Percentiles rank a stretch among this genome's conserved stretches.
Evolutionary conservation across 2,113 vertebrate genomes (phyloP).

Genomic region (Pituophis catenifer): DNA sequence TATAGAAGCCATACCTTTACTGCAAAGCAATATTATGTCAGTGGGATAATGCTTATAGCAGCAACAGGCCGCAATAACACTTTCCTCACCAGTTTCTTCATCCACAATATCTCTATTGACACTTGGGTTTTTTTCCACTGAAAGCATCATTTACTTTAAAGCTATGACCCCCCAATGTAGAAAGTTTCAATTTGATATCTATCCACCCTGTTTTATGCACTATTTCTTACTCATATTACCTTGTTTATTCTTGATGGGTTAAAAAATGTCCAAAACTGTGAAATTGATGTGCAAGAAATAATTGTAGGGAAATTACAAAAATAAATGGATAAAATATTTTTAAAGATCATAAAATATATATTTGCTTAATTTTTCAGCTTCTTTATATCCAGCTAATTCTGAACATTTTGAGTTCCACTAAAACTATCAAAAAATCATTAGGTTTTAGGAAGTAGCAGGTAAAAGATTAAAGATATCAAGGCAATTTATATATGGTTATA

Average conservation of each 20-base stretch:
- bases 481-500: neutral
- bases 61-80: neutral
- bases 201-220: neutral
- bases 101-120: neutral
- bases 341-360: neutral
- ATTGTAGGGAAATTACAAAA: constrained; percentile 7
- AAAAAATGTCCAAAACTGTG: constrained; percentile 7
- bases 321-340: neutral
- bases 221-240: neutral
- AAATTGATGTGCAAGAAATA: neutral
- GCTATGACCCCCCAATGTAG: neutral
- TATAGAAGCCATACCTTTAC: neutral
- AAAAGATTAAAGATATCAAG: neutral
- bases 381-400: neutral
- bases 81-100: neutral
- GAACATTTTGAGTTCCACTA: neutral
- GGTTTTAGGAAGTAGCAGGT: neutral
- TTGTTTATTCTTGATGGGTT: constrained; percentile 15
- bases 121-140: neutral
- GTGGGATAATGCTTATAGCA: neutral
- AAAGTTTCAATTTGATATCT: neutral
- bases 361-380: neutral
- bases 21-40: neutral
- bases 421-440: neutral
- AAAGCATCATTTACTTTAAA: neutral